Evolutionary conservation across 1,140 invertebrate genomes (phyloP), one percentile per base, ranked within the genome.

Genomic region (Aphelinus certus): DNA sequence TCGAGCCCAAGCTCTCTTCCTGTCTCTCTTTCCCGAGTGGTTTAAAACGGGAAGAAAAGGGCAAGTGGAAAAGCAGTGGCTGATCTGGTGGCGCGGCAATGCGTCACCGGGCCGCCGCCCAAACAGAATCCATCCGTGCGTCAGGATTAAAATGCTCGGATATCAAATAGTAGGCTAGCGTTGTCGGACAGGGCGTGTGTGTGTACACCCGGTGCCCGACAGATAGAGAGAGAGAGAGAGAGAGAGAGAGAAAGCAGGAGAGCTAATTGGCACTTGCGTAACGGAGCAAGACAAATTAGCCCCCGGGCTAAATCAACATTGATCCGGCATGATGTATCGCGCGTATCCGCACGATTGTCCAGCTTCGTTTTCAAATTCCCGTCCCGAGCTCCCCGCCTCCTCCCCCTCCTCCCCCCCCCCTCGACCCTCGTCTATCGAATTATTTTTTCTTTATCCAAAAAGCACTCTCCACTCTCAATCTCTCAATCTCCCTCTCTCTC

Each of bases 131-230:
- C 80, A 86, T 88, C 86, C 84, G 86, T 26, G 26, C 81, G 86
- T 88, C 87, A 86, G 85, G 86, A 87, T 87, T 87, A 87, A 87
- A 88, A 87, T 81, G 80, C 82, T 83, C 75, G 80, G 81, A 83
- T 84, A 87, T 85, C 81, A 82, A 85, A 85, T 85, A 84, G 80
- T 73, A 65, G 61, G 61, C 26, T 26, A 26, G 26, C 26, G 26
- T 26, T 26, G 26, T 26, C 26, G 26, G 26, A 26, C 26, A 26
- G 26, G 26, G 26, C 26, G 26, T 26, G 26, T 26, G 26, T 26
- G 26, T 26, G 26, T 26, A 26, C 26, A 26, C 26, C 26, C 26
- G 26, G 0, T 26, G 26, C 26, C 26, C 26, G 26, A 26, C 26
- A 26, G 26, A 26, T 26, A 26, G 26, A 26, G 26, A 26, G 26